A percentile compares a stretch with the other conserved stretches of the same genome.
Conservation (phyloP, 2,797 vertebrate species). For the Hippopotamyrus pictus region DNA sequence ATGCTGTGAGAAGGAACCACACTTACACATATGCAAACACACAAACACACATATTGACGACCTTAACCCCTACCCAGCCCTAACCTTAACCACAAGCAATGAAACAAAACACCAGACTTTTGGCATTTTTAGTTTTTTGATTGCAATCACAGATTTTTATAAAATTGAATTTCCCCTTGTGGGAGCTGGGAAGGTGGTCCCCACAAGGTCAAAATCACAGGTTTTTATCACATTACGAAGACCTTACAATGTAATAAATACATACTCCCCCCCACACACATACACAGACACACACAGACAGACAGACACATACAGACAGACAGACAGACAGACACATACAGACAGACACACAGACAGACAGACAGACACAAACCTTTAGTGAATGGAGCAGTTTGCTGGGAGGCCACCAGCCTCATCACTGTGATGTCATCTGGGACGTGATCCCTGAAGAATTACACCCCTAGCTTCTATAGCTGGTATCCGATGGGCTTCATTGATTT, state of each 20-base stretch:
- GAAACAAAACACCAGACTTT: too few relatives aligned
- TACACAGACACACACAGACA: not conserved
- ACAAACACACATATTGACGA: not conserved
- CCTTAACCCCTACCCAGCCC: not conserved
- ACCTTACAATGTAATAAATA: too few relatives aligned
- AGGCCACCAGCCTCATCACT: not conserved
- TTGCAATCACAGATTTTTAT: not conserved
- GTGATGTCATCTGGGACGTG: not conserved
- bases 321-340: not conserved
- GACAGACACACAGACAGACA: not conserved
- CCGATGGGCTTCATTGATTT: conserved; percentile 49
- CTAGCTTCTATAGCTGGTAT: conserved; percentile 31
- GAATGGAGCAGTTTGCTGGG: not conserved
- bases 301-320: not conserved
- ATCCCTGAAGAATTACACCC: conserved; percentile 42
- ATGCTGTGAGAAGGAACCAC: not conserved
- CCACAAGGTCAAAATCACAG: not conserved
- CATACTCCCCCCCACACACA: too few relatives aligned
- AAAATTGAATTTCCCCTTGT: not conserved
- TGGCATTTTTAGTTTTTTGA: not conserved
- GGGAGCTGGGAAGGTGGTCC: not conserved
- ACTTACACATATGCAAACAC: not conserved
- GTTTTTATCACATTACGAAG: too few relatives aligned
- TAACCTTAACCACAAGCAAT: not conserved
- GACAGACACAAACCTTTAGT: not conserved